These are phyloP conservation scores for Staurois parvus DNA, from an alignment of 2,797 vertebrate species.

Conservation along the genomic window DNA sequence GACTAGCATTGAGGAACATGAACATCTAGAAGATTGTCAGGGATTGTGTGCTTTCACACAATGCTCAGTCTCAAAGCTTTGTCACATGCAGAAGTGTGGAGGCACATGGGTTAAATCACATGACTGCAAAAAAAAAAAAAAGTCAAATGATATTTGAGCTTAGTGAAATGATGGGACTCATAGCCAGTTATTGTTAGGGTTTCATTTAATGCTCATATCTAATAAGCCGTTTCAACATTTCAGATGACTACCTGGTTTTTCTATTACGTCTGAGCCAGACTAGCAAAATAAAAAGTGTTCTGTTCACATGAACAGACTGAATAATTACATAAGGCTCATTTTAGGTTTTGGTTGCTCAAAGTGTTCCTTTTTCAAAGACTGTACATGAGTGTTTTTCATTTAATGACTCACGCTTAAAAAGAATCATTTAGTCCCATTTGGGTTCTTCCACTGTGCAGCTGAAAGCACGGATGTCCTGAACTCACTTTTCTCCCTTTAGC, in stretches of 20 bases:
- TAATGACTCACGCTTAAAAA: conserved; percentile 16
- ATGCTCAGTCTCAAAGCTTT: too few species aligned
- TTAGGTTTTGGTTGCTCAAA: background rate
- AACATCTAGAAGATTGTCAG: too few species aligned
- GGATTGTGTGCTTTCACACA: too few species aligned
- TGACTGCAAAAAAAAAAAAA: too few species aligned
- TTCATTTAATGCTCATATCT: too few species aligned
- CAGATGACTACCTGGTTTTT: background rate
- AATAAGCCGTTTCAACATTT: background rate
- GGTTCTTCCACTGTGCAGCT: background rate
- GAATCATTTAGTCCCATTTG: background rate
- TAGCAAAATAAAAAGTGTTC: background rate
- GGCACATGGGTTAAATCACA: too few species aligned
- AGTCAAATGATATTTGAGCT: too few species aligned
- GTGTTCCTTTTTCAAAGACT: background rate
- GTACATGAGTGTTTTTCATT: background rate
- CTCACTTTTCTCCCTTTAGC: conserved; percentile 10
- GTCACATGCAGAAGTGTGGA: too few species aligned
- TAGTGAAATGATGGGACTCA: too few species aligned
- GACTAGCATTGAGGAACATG: too few species aligned
- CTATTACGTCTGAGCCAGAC: background rate
- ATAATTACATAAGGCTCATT: background rate
- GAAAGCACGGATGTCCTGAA: background rate
- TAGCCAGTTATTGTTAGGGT: too few species aligned
- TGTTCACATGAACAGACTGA: background rate